Evolutionary conservation across 1,140 invertebrate species (phyloP).

Genomic region (Drosophila saltans): DNA sequence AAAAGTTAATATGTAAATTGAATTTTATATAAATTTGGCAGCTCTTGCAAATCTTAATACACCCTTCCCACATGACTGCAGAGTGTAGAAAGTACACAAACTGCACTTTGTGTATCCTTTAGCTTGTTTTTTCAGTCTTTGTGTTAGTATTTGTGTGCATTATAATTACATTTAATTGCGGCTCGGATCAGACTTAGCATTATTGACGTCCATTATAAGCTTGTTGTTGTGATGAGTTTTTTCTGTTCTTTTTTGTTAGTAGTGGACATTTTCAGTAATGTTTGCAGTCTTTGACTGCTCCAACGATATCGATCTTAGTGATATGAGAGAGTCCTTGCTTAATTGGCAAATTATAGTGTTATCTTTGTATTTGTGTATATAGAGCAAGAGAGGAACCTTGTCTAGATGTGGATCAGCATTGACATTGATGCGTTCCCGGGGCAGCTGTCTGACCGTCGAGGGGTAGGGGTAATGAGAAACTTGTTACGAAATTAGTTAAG

Average conservation of each 20-base stretch:
- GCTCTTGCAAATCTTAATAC: neutral
- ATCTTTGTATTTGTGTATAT: slow-evolving; percentile 24
- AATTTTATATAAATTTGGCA: neutral
- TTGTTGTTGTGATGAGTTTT: slow-evolving; percentile 33
- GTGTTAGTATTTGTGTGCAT: slow-evolving; percentile 38
- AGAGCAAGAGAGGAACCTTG: slow-evolving; percentile 46
- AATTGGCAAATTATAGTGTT: slow-evolving; percentile 77
- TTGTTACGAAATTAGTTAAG: slow-evolving; percentile 76
- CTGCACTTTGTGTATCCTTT: slow-evolving; percentile 72
- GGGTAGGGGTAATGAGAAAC: slow-evolving; percentile 69
- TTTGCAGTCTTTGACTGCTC: slow-evolving; percentile 50
- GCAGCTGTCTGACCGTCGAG: slow-evolving; percentile 53
- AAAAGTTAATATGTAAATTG: too few relatives aligned
- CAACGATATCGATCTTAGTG: slow-evolving; percentile 44
- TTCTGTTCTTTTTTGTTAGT: slow-evolving; percentile 14
- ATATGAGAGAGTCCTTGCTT: slow-evolving; percentile 46
- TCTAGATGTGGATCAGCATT: slow-evolving; percentile 76
- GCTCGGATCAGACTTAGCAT: slow-evolving; percentile 46
- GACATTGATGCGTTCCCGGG: slow-evolving; percentile 68
- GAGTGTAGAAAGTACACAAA: slow-evolving; percentile 24
- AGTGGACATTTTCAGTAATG: slow-evolving; percentile 48
- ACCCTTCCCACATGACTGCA: neutral
- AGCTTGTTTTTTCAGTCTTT: slow-evolving; percentile 59
- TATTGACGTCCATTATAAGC: slow-evolving; percentile 37
- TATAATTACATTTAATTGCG: slow-evolving; percentile 74